phyloP scores from a whole-genome alignment of 1,140 invertebrate species.

The Scaptomyza pallida region DNA sequence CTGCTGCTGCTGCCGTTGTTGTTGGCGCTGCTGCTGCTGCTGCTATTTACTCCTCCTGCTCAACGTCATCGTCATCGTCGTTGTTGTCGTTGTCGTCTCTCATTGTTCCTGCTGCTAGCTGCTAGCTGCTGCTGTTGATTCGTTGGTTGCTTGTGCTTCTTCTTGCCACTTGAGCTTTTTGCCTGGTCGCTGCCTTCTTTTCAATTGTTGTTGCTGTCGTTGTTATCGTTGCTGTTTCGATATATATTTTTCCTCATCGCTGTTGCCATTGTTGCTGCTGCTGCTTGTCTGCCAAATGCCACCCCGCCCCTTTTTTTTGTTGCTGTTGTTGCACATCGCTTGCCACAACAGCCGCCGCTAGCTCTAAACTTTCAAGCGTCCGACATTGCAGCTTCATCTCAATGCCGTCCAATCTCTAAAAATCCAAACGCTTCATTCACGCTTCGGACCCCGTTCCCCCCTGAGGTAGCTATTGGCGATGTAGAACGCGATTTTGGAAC shows the following conservation, averaged over 20 bases:
- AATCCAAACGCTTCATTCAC: slow-evolving; percentile 47
- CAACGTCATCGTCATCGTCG: slow-evolving; percentile 41
- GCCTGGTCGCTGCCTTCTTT: slow-evolving; percentile 51
- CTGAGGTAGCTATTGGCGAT: too few species aligned
- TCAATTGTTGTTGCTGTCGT: slow-evolving; percentile 54
- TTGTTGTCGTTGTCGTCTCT: slow-evolving; percentile 40
- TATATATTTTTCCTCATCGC: slow-evolving; percentile 39
- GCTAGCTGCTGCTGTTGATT: slow-evolving; percentile 65
- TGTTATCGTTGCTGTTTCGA: slow-evolving; percentile 58
- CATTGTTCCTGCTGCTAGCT: slow-evolving; percentile 62
- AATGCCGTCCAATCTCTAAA: slow-evolving; percentile 21
- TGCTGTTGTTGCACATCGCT: background rate
- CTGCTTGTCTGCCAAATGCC: slow-evolving; percentile 51
- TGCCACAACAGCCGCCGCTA: slow-evolving; percentile 16
- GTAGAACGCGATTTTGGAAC: too few species aligned
- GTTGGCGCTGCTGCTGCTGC: slow-evolving; percentile 8
- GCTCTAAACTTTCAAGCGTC: slow-evolving; percentile 40
- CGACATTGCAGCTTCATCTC: slow-evolving; percentile 38
- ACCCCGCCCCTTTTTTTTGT: slow-evolving; percentile 59
- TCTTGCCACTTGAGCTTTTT: slow-evolving; percentile 50
- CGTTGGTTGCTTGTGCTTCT: slow-evolving; percentile 43
- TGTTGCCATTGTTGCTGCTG: slow-evolving; percentile 36
- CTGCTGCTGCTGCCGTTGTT: slow-evolving; percentile 32
- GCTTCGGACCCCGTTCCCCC: slow-evolving; percentile 1
- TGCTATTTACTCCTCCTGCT: slow-evolving; percentile 45